These are phyloP conservation scores for Laupala kohalensis DNA, from an alignment of 1,140 invertebrate genomes.

Conservation along the genomic window DNA sequence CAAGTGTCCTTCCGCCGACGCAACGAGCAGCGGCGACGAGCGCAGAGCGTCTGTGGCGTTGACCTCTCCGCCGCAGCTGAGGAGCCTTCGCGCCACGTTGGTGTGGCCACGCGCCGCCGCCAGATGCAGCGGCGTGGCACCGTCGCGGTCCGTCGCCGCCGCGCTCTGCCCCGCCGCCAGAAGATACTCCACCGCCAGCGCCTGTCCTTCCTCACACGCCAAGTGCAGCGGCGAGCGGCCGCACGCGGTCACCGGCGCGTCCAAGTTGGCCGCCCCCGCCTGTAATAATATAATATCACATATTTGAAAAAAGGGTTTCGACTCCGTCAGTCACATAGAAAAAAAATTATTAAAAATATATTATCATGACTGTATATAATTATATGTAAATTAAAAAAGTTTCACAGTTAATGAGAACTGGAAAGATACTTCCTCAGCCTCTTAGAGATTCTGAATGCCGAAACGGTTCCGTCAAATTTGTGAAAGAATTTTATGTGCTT, in stretches of 20 bases:
- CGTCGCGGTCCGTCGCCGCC: slow-evolving; percentile 52
- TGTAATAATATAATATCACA: too few species aligned
- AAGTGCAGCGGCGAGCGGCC: slow-evolving; percentile 64
- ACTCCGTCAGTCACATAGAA: too few species aligned
- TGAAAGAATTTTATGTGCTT: too few species aligned
- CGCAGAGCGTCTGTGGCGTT: background rate
- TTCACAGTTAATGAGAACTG: too few species aligned
- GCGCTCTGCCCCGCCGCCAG: slow-evolving; percentile 55
- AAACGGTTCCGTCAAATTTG: too few species aligned
- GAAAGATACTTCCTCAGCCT: too few species aligned
- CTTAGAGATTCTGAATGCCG: too few species aligned
- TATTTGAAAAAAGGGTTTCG: too few species aligned
- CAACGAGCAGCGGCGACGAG: slow-evolving; percentile 31
- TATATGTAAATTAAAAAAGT: too few species aligned
- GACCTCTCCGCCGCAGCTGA: slow-evolving; percentile 49
- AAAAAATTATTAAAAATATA: too few species aligned
- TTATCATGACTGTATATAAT: too few species aligned
- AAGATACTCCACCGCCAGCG: slow-evolving; percentile 56
- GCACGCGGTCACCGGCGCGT: slow-evolving; percentile 47
- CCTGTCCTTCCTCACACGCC: slow-evolving; percentile 63
- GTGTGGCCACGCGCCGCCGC: slow-evolving; percentile 57
- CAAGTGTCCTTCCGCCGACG: slow-evolving; percentile 49
- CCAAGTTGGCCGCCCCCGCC: slow-evolving; percentile 51
- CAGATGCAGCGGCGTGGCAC: slow-evolving; percentile 65
- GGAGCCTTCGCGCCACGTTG: slow-evolving; percentile 49